These are phyloP conservation scores for Lycodopsis pacificus DNA, from an alignment of 2,797 vertebrate species.

Conservation along the genomic window DNA sequence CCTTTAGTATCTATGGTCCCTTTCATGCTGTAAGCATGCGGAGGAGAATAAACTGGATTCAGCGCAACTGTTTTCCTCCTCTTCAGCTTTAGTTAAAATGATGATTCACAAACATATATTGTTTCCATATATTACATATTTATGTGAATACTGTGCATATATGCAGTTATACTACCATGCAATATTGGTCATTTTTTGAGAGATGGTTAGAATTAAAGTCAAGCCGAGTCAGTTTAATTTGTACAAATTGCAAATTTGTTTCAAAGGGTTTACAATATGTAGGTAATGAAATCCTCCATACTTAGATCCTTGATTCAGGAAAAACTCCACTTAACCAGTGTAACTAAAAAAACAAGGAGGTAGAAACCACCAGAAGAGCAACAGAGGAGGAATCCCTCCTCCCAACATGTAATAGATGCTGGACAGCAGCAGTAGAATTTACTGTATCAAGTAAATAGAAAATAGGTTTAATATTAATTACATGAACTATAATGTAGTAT, in stretches of 20 bases:
- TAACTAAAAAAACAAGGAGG: neutral
- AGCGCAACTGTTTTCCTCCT: conserved; percentile 4
- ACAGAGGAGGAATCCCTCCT: neutral
- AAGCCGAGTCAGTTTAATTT: neutral
- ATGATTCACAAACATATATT: neutral
- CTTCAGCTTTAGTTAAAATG: conserved; percentile 25
- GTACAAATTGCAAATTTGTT: neutral
- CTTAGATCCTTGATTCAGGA: neutral
- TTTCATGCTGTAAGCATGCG: conserved; percentile 69
- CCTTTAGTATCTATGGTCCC: conserved; percentile 67
- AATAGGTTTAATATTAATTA: neutral
- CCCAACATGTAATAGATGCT: neutral
- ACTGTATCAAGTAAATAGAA: neutral
- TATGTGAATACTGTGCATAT: neutral
- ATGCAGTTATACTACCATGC: neutral
- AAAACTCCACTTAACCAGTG: neutral
- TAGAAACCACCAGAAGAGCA: neutral
- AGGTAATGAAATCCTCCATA: neutral
- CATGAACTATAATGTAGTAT: neutral
- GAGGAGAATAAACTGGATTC: conserved; percentile 65
- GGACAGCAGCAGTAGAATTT: neutral
- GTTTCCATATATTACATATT: neutral
- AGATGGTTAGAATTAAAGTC: neutral
- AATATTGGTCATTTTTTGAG: neutral
- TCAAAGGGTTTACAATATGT: neutral